phyloP scores from a whole-genome alignment of 1,140 invertebrate genomes.

The Myzus persicae region DNA sequence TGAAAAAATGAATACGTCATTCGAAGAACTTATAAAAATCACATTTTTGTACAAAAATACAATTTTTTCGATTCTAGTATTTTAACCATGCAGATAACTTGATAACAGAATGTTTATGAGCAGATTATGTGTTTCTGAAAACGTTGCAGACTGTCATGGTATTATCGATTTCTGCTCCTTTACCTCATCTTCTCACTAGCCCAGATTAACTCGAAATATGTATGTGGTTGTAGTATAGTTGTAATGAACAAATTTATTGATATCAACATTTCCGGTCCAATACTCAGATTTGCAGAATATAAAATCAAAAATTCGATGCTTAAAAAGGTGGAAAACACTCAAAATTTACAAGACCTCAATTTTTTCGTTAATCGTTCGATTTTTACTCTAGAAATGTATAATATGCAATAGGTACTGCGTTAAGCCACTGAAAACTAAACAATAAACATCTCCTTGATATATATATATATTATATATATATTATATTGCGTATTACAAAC shows the following conservation, averaged over 20 bases:
- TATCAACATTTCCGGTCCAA: neutral
- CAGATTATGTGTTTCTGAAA: no score
- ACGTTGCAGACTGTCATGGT: no score
- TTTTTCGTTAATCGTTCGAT: neutral
- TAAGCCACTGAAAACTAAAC: neutral
- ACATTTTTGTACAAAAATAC: no score
- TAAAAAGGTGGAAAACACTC: neutral
- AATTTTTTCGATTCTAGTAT: no score
- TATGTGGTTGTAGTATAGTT: neutral
- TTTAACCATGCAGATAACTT: neutral
- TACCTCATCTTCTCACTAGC: neutral
- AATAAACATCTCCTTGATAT: neutral
- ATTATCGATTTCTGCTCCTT: no score
- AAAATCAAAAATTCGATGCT: neutral
- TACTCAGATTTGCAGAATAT: no score
- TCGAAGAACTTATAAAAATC: neutral
- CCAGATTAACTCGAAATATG: neutral
- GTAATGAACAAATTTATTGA: neutral
- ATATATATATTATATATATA: no score
- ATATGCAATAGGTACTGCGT: neutral
- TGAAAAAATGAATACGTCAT: neutral
- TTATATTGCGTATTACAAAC: no score
- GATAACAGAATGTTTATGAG: no score
- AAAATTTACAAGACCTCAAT: neutral
- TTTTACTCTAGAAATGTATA: neutral